phyloP scores from a whole-genome alignment of 2,797 vertebrate species.

The Fringilla coelebs region DNA sequence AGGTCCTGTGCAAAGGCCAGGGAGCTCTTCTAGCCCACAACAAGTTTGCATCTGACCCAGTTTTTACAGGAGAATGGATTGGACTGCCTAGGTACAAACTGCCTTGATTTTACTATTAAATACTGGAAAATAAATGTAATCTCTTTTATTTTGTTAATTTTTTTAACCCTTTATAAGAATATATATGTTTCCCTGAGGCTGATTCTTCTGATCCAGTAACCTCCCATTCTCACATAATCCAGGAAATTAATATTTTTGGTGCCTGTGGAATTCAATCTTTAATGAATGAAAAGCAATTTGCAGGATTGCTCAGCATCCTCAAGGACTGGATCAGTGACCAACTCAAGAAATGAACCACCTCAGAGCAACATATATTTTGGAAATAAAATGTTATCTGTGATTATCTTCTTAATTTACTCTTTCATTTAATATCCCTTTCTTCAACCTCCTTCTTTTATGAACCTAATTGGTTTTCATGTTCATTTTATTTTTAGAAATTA shows the following conservation, averaged over 20 bases:
- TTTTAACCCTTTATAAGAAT: background rate
- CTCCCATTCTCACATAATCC: background rate
- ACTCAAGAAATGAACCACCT: background rate
- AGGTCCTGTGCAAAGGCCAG: background rate
- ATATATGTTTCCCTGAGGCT: slow-evolving; percentile 33
- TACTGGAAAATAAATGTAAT: background rate
- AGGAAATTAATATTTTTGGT: background rate
- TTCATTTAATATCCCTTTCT: slow-evolving; percentile 31
- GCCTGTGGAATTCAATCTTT: background rate
- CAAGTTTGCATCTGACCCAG: background rate
- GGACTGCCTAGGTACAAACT: background rate
- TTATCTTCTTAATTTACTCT: slow-evolving; percentile 24
- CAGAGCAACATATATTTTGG: slow-evolving; percentile 29
- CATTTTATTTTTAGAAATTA: slow-evolving; percentile 97
- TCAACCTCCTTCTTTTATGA: slow-evolving; percentile 59
- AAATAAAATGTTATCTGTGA: background rate
- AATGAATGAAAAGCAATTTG: background rate
- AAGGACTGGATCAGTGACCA: background rate
- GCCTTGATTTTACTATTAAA: background rate
- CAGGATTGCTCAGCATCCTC: background rate
- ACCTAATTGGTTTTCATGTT: slow-evolving; percentile 81
- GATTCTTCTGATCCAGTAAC: slow-evolving; percentile 19
- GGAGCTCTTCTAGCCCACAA: background rate
- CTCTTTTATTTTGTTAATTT: background rate
- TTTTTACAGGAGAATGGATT: background rate